phyloP scores from a whole-genome alignment of 1,140 invertebrate genomes.

The Acarapis woodi region DNA sequence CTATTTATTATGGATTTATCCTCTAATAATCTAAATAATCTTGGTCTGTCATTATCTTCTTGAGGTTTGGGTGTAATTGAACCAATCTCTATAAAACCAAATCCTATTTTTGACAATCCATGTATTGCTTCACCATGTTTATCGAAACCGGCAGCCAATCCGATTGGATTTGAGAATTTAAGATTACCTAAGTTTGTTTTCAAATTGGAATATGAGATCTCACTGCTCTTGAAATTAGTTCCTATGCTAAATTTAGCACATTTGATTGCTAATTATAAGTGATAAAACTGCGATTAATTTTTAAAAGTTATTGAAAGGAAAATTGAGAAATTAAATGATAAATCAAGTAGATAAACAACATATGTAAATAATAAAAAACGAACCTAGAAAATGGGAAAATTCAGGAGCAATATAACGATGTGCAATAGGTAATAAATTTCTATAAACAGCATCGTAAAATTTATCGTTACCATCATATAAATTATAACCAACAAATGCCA shows the following conservation, averaged over 20 bases:
- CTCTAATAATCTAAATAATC: conserved; percentile 55
- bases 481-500: conserved; percentile 3
- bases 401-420: conserved; percentile 2
- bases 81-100: conserved; percentile 87
- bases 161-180: conserved; percentile 52
- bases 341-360: not conserved
- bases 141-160: conserved; percentile 91
- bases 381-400: not conserved
- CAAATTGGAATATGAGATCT: conserved; percentile 16
- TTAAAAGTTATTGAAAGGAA: not conserved
- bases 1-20: conserved; percentile 80
- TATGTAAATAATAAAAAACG: not conserved
- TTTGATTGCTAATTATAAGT: too few relatives aligned
- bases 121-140: conserved; percentile 73
- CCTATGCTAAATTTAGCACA: too few relatives aligned
- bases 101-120: conserved; percentile 52
- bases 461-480: conserved; percentile 5
- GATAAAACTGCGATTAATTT: not conserved
- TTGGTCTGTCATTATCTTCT: conserved; percentile 59
- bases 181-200: conserved; percentile 34
- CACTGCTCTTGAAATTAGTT: not conserved
- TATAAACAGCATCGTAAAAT: not conserved
- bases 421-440: conserved; percentile 1
- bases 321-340: not conserved
- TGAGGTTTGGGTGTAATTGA: conserved; percentile 80